These are phyloP conservation scores for Melolontha melolontha DNA, from an alignment of 2,888 invertebrate genomes.

Conservation along the genomic window DNA sequence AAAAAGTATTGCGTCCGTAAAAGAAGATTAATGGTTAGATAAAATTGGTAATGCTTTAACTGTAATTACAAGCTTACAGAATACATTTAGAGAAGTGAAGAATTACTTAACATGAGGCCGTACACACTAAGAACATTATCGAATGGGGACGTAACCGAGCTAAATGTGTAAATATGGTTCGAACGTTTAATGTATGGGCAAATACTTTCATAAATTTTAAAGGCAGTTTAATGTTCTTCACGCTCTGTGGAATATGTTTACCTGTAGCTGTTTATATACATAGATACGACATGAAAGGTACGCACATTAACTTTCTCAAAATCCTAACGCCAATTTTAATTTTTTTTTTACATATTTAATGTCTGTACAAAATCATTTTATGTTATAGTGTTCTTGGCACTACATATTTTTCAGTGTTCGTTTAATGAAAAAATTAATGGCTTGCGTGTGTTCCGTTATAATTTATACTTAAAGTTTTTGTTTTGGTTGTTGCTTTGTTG, in stretches of 20 bases:
- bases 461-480: no score
- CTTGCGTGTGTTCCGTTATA: no score
- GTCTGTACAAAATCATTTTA: no score
- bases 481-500: no score
- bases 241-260: conserved; percentile 4
- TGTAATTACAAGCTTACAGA: conserved; percentile 32
- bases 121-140: neutral
- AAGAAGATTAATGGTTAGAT: conserved; percentile 36
- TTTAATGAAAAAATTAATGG: no score
- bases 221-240: conserved; percentile 1
- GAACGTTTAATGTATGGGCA: conserved; percentile 28
- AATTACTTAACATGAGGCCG: conserved; percentile 14
- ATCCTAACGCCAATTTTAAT: no score
- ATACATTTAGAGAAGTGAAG: conserved; percentile 17
- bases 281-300: no score
- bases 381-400: no score
- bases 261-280: neutral
- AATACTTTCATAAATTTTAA: conserved; percentile 26
- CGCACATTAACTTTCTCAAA: no score
- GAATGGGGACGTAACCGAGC: conserved; percentile 3
- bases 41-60: conserved; percentile 34
- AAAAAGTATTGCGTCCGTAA: neutral
- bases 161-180: conserved; percentile 27
- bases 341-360: no score
- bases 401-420: no score